Evolutionary conservation across 2,888 invertebrate species (phyloP).

Genomic region (Phrixothrix hirtus): DNA sequence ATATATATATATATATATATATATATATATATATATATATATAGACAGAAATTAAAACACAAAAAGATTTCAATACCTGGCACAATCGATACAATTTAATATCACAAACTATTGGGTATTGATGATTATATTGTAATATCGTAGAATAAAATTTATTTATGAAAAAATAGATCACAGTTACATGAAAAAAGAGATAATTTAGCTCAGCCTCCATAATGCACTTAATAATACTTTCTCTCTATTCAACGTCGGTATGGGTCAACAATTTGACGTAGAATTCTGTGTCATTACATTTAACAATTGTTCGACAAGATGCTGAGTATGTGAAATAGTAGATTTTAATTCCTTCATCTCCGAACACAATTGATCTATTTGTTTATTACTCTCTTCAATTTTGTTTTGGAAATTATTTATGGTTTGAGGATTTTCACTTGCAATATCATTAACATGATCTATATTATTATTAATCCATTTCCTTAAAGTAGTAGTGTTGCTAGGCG

Average conservation of each 20-base stretch:
- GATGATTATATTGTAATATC: not conserved
- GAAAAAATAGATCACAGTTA: too few species aligned
- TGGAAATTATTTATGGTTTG: slow-evolving; percentile 64
- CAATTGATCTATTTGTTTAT: slow-evolving; percentile 68
- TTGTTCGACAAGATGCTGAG: slow-evolving; percentile 54
- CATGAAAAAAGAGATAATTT: too few species aligned
- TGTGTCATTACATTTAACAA: slow-evolving; percentile 45
- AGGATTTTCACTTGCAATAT: slow-evolving; percentile 48
- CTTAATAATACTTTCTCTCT: not conserved
- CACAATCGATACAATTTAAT: too few species aligned
- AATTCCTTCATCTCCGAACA: slow-evolving; percentile 71
- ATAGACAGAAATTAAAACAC: too few species aligned
- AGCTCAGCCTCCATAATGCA: not conserved
- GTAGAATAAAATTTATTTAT: too few species aligned
- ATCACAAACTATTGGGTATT: too few species aligned
- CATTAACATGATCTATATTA: slow-evolving; percentile 58
- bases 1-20: too few species aligned
- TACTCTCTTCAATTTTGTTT: slow-evolving; percentile 68
- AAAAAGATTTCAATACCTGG: too few species aligned
- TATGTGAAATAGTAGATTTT: slow-evolving; percentile 59
- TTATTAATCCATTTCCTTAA: slow-evolving; percentile 69
- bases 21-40: too few species aligned
- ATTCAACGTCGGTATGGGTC: slow-evolving; percentile 4
- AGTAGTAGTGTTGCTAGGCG: slow-evolving; percentile 65
- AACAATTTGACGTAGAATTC: slow-evolving; percentile 20